Conservation (phyloP, 2,113 vertebrate species). For the Sylvietta virens region DNA sequence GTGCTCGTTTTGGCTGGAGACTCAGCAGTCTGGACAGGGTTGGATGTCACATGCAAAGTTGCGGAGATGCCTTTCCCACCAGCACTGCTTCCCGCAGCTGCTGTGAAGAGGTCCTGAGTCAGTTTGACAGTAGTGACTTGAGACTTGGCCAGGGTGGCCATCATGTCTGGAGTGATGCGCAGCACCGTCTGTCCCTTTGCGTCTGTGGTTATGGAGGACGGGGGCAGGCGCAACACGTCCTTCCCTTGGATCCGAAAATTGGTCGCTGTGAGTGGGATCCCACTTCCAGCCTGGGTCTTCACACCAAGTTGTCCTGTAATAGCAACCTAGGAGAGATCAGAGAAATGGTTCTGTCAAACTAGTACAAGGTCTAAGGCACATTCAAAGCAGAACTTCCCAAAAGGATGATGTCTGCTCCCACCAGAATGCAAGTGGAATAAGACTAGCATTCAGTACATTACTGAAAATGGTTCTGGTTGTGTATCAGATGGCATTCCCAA, state of each 20-base stretch:
- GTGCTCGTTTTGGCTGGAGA: constrained; percentile 71
- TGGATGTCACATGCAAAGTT: constrained; percentile 86
- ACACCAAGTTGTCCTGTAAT: constrained; percentile 91
- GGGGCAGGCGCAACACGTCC: constrained; percentile 90
- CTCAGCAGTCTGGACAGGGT: constrained; percentile 74
- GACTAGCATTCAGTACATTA: too few species aligned
- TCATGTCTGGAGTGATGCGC: constrained; percentile 97
- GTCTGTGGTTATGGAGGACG: constrained; percentile 94
- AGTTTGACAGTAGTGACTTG: constrained; percentile 94
- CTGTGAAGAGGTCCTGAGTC: constrained; percentile 89
- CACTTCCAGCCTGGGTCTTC: constrained; percentile 78
- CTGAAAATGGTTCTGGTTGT: background rate
- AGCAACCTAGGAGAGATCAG: constrained; percentile 79
- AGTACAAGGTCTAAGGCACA: background rate
- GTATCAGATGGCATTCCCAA: background rate
- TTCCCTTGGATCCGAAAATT: constrained; percentile 96
- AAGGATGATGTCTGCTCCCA: background rate
- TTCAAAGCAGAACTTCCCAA: background rate
- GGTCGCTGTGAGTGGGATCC: constrained; percentile 88
- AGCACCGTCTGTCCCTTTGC: constrained; percentile 95
- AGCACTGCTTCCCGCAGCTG: constrained; percentile 58
- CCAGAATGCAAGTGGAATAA: fast-evolving
- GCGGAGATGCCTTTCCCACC: constrained; percentile 89
- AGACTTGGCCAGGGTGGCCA: constrained; percentile 95
- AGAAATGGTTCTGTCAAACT: background rate